Conservation (phyloP, 1,140 invertebrate species). For the Papilio machaon region DNA sequence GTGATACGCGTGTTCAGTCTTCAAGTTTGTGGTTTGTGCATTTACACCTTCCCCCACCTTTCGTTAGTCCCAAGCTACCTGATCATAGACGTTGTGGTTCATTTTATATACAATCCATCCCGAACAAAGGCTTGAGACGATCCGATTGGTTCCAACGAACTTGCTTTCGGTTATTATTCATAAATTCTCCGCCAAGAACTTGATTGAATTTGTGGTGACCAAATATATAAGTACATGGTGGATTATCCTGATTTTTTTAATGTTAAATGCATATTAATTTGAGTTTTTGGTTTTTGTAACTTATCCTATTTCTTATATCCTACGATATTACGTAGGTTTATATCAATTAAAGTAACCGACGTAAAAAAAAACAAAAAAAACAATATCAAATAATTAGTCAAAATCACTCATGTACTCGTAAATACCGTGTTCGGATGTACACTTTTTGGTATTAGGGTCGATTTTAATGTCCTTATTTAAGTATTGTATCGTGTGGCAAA, state of each 20-base stretch:
- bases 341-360: no score
- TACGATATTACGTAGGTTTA: no score
- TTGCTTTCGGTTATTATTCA: slow-evolving; percentile 33
- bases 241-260: slow-evolving; percentile 16
- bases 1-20: not conserved
- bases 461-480: slow-evolving; percentile 1
- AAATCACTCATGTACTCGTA: not conserved
- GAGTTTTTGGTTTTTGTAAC: no score
- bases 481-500: not conserved
- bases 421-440: no score
- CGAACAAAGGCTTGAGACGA: not conserved
- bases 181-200: slow-evolving; percentile 28
- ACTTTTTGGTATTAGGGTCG: not conserved
- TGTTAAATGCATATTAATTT: no score
- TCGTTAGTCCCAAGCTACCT: slow-evolving; percentile 2
- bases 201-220: slow-evolving; percentile 15
- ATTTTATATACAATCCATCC: slow-evolving; percentile 10
- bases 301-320: no score
- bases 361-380: no score
- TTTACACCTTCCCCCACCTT: not conserved
- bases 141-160: slow-evolving; percentile 4
- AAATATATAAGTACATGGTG: not conserved
- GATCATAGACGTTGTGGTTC: not conserved
- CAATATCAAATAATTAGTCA: no score
- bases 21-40: not conserved